phyloP scores from a whole-genome alignment of 2,888 invertebrate species.

The Heliconius ethilla region DNA sequence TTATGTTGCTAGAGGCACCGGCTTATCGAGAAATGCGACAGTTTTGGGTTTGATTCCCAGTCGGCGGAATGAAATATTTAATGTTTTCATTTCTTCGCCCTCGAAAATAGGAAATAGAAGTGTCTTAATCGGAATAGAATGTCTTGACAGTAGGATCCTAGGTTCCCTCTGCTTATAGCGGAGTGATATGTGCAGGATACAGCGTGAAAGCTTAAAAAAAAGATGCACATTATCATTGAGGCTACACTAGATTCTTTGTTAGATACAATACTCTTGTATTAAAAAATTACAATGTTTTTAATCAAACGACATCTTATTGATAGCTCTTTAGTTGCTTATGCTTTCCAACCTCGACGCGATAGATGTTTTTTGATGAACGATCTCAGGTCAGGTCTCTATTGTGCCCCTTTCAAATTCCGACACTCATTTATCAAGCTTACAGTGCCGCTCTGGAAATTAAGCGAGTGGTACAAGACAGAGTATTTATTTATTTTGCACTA shows the following conservation, averaged over 20 bases:
- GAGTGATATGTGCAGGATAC: too few species aligned
- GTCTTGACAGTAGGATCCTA: not conserved
- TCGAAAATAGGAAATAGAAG: not conserved
- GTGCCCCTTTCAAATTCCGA: slow-evolving; percentile 76
- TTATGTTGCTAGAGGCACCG: not conserved
- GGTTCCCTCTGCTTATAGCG: not conserved
- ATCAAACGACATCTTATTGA: slow-evolving; percentile 11
- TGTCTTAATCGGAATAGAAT: not conserved
- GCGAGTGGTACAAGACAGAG: slow-evolving; percentile 55
- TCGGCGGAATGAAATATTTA: too few species aligned
- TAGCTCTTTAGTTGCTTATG: slow-evolving; percentile 45
- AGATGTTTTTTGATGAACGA: slow-evolving; percentile 74
- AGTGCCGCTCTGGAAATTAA: slow-evolving; percentile 74
- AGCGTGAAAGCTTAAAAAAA: too few species aligned
- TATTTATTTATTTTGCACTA: slow-evolving; percentile 51
- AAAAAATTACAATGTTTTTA: not conserved
- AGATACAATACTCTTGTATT: not conserved
- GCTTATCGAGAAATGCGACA: too few species aligned
- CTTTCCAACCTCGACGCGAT: slow-evolving; percentile 52
- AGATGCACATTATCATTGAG: too few species aligned
- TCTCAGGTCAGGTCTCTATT: slow-evolving; percentile 72
- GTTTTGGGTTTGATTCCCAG: too few species aligned
- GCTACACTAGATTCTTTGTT: too few species aligned
- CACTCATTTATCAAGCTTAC: slow-evolving; percentile 81
- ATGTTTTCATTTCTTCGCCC: not conserved